Base-by-base conservation (phyloP, 1,140 invertebrate genomes). In the Phenacoccus solenopsis region DNA sequence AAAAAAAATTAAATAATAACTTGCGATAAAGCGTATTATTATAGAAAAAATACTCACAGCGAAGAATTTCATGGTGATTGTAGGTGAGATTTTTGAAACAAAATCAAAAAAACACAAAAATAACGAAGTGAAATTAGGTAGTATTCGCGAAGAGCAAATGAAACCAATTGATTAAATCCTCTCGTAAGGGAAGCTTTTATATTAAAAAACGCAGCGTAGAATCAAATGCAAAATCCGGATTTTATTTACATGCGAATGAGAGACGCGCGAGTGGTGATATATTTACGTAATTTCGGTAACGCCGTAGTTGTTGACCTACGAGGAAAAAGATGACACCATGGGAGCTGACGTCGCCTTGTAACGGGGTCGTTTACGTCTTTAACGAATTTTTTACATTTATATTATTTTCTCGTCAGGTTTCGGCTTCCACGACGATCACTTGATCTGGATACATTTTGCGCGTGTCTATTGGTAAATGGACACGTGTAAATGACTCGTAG, bases 181-280 rank as follows among this genome's bases (percentile, higher is more conserved):
- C 3, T 10, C 38, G 20, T n/a, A n/a, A 49, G 38, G 38, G 38
- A 49, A 49, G 38, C 38, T 49, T 49, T 49, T 49, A 49, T 49
- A 49, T 16, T 49, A 49, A 9, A 9, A 49, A 49, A 49, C 38
- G 38, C 12, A 49, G 13, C 3, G 20, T n/a, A n/a, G n/a, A 49
- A 49, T 49, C 20, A n/a, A n/a, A 49, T 49, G 16, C 38, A n/a
- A 49, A 49, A 49, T 49, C 38, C 38, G 38, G 38, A 49, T 49
- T 49, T 49, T 49, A 49, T 49, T 49, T 49, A 49, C 38, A 49
- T 49, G 38, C 30, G 38, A 49, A 49, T 49, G 38, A 49, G 38
- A n/a, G n/a, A n/a, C n/a, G 38, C 13, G 4, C 38, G 20, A 49
- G 38, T 49, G 38, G 38, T 49, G 38, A 49, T 49, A 49, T 49